phyloP scores from a whole-genome alignment of 2,888 invertebrate genomes.

The Arge pagana region DNA sequence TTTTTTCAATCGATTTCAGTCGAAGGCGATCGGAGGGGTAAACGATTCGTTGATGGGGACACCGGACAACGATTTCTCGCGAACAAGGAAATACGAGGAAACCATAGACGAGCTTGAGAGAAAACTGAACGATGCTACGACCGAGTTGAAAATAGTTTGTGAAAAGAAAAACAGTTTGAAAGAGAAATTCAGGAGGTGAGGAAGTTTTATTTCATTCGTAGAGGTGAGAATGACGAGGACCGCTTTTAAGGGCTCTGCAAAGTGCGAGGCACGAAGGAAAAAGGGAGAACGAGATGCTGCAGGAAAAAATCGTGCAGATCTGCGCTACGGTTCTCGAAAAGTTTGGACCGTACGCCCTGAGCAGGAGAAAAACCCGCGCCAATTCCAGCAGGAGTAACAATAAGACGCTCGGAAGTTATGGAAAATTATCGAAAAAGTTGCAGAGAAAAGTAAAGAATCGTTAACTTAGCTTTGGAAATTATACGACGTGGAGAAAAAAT shows the following conservation, averaged over 20 bases:
- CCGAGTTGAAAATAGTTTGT: slow-evolving; percentile 31
- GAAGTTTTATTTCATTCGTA: not conserved
- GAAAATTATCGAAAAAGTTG: slow-evolving; percentile 31
- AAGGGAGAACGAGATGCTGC: slow-evolving; percentile 33
- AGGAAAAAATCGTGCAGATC: slow-evolving; percentile 36
- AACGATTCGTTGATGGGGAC: not conserved
- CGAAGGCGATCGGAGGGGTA: not conserved
- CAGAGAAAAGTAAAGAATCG: slow-evolving; percentile 36
- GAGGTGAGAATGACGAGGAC: not conserved
- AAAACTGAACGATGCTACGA: slow-evolving; percentile 27
- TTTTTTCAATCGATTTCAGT: not conserved
- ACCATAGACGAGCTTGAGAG: slow-evolving; percentile 34
- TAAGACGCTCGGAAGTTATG: slow-evolving; percentile 23
- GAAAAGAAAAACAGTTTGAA: slow-evolving; percentile 25
- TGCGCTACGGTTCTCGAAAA: slow-evolving; percentile 37
- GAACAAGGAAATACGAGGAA: slow-evolving; percentile 28
- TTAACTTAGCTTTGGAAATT: no score
- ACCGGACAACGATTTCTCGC: slow-evolving; percentile 2
- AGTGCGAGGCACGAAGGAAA: slow-evolving; percentile 28
- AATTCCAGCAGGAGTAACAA: not conserved
- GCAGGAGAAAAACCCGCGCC: slow-evolving; percentile 3
- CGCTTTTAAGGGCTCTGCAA: slow-evolving; percentile 28
- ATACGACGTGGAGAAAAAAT: no score
- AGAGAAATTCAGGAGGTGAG: slow-evolving; percentile 37
- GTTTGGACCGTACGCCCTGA: slow-evolving; percentile 28